Conservation (phyloP, 2,113 vertebrate species). For the Heloderma charlesbogerti region DNA sequence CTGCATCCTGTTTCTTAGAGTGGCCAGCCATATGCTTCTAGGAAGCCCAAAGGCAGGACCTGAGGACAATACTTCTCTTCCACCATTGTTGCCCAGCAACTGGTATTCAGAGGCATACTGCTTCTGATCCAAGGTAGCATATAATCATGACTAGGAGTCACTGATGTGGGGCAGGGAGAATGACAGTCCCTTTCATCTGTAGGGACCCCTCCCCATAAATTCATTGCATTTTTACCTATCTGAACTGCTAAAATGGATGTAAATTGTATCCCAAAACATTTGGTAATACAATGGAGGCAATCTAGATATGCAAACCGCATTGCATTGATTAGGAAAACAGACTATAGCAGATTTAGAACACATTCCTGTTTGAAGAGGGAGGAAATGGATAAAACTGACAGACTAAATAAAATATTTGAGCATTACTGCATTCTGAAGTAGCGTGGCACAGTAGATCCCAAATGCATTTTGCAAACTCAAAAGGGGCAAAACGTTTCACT, state of each 20-base stretch:
- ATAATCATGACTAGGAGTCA: no score
- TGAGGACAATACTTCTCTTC: neutral
- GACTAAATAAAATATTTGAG: constrained; percentile 31
- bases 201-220: neutral
- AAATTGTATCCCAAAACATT: neutral
- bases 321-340: constrained; percentile 16
- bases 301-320: constrained; percentile 12
- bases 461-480: neutral
- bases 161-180: neutral
- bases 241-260: neutral
- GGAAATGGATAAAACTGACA: constrained; percentile 16
- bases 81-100: no score
- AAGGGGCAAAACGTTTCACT: neutral
- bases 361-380: constrained; percentile 24
- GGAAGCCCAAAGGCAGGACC: neutral
- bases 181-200: neutral
- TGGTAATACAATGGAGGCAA: neutral
- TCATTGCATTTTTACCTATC: neutral
- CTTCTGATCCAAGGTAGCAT: neutral
- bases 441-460: neutral
- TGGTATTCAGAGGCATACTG: neutral
- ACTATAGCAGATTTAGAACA: constrained; percentile 20
- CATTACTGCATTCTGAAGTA: neutral
- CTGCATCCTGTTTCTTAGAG: neutral
- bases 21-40: neutral